Evolutionary conservation across 2,113 vertebrate genomes (phyloP).

Genomic region (Ameiurus melas): DNA sequence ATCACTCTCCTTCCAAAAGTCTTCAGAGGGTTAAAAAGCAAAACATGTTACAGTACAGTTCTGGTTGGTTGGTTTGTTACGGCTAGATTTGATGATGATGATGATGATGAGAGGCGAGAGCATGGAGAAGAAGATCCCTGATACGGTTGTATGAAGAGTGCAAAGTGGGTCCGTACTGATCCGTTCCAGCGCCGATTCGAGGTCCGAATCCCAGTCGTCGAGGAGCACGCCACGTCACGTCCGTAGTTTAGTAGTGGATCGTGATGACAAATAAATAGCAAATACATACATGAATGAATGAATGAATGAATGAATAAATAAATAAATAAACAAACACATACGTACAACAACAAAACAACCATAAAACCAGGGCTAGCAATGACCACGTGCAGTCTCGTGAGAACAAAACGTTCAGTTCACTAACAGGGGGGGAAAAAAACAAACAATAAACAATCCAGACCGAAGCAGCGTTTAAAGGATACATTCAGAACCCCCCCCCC

Average conservation of each 20-base stretch:
- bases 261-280: constrained; percentile 56
- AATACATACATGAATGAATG: constrained; percentile 68
- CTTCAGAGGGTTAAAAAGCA: constrained; percentile 50
- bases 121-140: constrained; percentile 75
- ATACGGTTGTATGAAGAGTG: constrained; percentile 67
- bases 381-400: not conserved
- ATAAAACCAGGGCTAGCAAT: not conserved
- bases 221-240: not conserved
- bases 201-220: not conserved
- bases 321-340: constrained; percentile 51
- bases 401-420: not conserved
- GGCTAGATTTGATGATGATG: constrained; percentile 73
- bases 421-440: not conserved
- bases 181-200: not conserved
- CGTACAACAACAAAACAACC: constrained; percentile 36
- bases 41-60: constrained; percentile 52
- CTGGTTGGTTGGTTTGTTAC: constrained; percentile 68
- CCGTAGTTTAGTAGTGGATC: constrained; percentile 52
- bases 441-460: constrained; percentile 11
- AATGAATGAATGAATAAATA: constrained; percentile 58
- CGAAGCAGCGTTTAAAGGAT: not conserved
- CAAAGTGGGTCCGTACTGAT: constrained; percentile 66
- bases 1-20: constrained; percentile 28
- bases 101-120: constrained; percentile 66
- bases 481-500: not conserved